These are phyloP conservation scores for Platycercus adscitus DNA, from an alignment of 2,113 vertebrate genomes.

Conservation along the genomic window DNA sequence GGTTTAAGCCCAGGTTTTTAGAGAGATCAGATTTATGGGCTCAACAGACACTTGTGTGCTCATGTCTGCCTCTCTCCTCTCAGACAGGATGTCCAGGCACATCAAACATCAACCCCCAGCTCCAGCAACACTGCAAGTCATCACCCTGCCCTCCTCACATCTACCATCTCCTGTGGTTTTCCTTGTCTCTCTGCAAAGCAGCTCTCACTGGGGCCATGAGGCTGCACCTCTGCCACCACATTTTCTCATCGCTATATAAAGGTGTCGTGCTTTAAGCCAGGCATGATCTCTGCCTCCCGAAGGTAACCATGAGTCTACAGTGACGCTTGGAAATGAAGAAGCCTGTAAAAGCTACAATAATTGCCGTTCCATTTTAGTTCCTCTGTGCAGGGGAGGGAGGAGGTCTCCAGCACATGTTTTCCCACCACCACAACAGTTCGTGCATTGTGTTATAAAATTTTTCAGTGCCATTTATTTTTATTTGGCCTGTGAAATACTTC, in stretches of 20 bases:
- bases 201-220: not conserved
- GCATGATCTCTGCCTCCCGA: not conserved
- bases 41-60: not conserved
- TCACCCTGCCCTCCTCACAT: not conserved
- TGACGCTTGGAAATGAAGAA: not conserved
- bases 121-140: not conserved
- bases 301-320: not conserved
- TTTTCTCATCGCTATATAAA: not conserved
- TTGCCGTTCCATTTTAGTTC: constrained; percentile 17
- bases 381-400: not conserved
- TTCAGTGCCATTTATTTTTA: constrained; percentile 71
- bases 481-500: constrained; percentile 64
- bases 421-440: not conserved
- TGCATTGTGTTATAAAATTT: constrained; percentile 57
- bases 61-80: not conserved
- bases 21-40: not conserved
- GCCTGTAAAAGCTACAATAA: not conserved
- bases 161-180: fast-evolving
- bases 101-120: not conserved
- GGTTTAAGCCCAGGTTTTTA: not conserved
- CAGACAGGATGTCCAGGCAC: not conserved
- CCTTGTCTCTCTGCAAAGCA: not conserved
- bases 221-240: not conserved
- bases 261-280: not conserved
- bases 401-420: not conserved